A percentile compares a stretch with the other conserved stretches of the same genome.
Conservation (phyloP, 1,140 invertebrate genomes). For the Eulimnadia texana region DNA sequence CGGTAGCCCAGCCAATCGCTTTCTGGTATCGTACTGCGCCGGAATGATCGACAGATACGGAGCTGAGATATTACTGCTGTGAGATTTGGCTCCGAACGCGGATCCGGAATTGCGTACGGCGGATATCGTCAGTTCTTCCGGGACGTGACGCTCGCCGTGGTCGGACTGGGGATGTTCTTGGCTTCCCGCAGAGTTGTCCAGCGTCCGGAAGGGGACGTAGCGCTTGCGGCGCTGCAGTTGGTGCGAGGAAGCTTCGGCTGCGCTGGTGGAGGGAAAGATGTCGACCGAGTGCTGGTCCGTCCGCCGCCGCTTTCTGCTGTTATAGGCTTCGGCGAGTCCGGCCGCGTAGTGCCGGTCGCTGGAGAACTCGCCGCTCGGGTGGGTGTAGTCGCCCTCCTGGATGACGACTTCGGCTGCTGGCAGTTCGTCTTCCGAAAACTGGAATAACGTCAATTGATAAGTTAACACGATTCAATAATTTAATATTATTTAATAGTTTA, state of each 20-base stretch:
- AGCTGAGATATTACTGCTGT: neutral
- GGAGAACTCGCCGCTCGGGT: constrained; percentile 2
- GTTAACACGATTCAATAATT: too few relatives aligned
- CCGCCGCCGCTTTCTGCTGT: neutral
- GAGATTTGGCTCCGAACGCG: neutral
- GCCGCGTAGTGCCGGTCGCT: constrained; percentile 4
- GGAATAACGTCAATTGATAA: neutral
- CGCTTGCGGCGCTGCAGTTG: too few relatives aligned
- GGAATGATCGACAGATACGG: neutral
- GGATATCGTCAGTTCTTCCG: neutral
- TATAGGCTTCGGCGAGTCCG: constrained; percentile 3
- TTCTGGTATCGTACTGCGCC: neutral
- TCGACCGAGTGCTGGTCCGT: neutral
- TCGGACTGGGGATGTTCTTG: neutral
- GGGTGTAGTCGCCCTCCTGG: constrained; percentile 13
- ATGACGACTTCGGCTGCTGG: constrained; percentile 16
- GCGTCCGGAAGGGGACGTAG: neutral
- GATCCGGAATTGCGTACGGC: neutral
- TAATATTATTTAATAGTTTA: too few relatives aligned
- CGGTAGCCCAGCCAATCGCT: neutral
- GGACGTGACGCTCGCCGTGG: neutral
- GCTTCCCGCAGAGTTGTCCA: neutral
- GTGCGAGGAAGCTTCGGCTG: neutral
- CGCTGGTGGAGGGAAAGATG: neutral
- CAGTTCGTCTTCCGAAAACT: constrained; percentile 14